A percentile compares a stretch with the other conserved stretches of the same genome.
These are phyloP conservation scores for Caenorhabditis becei DNA, from an alignment of 2,888 invertebrate species.

Conservation along the genomic window DNA sequence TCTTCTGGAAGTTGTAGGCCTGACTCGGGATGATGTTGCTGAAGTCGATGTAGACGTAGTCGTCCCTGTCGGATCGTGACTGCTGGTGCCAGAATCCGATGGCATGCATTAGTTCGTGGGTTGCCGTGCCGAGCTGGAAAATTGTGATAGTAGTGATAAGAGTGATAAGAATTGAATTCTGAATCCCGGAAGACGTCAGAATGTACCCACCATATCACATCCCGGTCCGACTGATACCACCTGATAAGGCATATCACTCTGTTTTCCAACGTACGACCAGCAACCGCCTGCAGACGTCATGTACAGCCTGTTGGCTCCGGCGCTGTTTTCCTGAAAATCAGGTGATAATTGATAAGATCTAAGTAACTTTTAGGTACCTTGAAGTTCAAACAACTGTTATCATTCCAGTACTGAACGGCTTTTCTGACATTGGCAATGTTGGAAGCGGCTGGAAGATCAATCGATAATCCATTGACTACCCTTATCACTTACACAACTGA, in stretches of 20 bases:
- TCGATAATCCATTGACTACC: not conserved
- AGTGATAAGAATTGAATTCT: not conserved
- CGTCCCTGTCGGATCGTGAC: slow-evolving; percentile 63
- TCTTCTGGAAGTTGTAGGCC: slow-evolving; percentile 63
- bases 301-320: slow-evolving; percentile 53
- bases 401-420: slow-evolving; percentile 64
- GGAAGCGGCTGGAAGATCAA: slow-evolving; percentile 32
- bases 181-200: not conserved
- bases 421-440: slow-evolving; percentile 58
- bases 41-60: slow-evolving; percentile 59
- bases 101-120: slow-evolving; percentile 66
- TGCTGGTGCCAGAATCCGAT: slow-evolving; percentile 68
- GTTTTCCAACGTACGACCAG: slow-evolving; percentile 69
- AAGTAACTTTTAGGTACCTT: slow-evolving; percentile 11
- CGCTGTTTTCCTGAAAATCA: slow-evolving; percentile 52
- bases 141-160: not conserved
- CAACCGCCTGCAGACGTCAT: slow-evolving; percentile 61
- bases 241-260: slow-evolving; percentile 49
- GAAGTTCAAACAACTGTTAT: slow-evolving; percentile 63
- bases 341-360: not conserved
- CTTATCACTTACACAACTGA: slow-evolving; percentile 41
- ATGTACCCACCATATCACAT: slow-evolving; percentile 54
- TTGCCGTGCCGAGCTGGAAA: slow-evolving; percentile 64
- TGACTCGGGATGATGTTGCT: slow-evolving; percentile 59
- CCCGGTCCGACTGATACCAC: slow-evolving; percentile 64